Base-by-base conservation (phyloP, 2,797 vertebrate genomes). In the Staurois parvus region DNA sequence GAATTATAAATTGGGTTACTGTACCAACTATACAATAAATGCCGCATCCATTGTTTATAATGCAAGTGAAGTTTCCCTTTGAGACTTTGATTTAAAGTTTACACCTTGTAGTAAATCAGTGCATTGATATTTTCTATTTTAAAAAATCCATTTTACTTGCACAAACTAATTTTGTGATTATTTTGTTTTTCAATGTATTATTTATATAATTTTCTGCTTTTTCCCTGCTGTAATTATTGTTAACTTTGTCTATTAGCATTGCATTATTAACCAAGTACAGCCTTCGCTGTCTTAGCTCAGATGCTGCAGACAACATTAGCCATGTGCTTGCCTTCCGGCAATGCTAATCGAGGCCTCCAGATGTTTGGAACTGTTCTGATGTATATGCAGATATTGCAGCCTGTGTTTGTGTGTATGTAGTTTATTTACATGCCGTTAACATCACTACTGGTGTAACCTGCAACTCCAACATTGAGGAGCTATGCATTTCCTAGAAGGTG, bases 281-380 rank as follows among this genome's bases (percentile, higher is more conserved):
- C 52, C 21, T 19, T 48, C 17, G 45, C 45, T 48, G 2, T 48
- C 13, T 59, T 59, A 59, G 52, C 52, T 59, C 52, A 59, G 52
- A 59, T 59, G 52, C 52, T 59, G 21, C 21, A 59, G 52, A 59
- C 52, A 59, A 59, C 52, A 59, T 69, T 69, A 69, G 30, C 34
- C 67, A 69, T 69, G 67, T 69, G 67, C 67, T 69, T 69, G 67
- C 67, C 67, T 69, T 69, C 67, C 19, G 67, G 30, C 67, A 19
- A 34, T 69, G 28, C 28, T 69, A 69, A 69, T 28, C 30, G 26
- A 26, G 34, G 15, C 8, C 67, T 34, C 67, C 67, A 30, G 67
- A 30, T 69, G 30, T 69, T 69, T 69, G n/a, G 17, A 28, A 29
- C 28, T 29, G n/a, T 26, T 66, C 13, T 66, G 64, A 29, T 29